These are phyloP conservation scores for Tricholaema leucomelas DNA, from an alignment of 2,113 vertebrate species.

Conservation along the genomic window DNA sequence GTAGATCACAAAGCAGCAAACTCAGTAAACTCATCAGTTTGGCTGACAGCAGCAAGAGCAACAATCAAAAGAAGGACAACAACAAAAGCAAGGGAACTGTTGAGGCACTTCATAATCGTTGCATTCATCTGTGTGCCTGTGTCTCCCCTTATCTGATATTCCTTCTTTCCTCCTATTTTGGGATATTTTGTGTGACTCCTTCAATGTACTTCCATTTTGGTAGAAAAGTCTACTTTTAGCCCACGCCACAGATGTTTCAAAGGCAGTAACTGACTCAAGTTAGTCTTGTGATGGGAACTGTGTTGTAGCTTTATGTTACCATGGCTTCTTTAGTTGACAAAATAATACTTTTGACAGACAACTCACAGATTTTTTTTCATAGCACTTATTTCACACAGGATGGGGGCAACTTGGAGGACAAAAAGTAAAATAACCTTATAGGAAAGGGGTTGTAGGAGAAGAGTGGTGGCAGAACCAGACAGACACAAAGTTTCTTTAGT, in stretches of 20 bases:
- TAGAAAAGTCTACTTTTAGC: conserved; percentile 47
- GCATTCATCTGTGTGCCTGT: neutral
- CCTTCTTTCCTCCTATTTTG: neutral
- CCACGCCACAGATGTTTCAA: conserved; percentile 30
- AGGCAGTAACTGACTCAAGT: conserved; percentile 47
- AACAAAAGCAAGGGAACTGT: neutral
- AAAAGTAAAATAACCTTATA: neutral
- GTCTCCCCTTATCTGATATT: neutral
- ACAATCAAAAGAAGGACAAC: neutral
- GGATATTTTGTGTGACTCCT: conserved; percentile 3
- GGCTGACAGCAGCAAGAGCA: neutral
- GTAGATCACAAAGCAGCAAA: neutral
- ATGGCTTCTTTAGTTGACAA: conserved; percentile 38
- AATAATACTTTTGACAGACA: neutral
- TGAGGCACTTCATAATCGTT: neutral
- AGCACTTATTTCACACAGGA: neutral
- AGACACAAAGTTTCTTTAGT: accelerated
- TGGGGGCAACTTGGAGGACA: neutral
- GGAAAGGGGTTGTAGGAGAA: neutral
- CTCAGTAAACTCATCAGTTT: neutral
- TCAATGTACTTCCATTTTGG: conserved; percentile 19
- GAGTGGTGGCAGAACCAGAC: neutral
- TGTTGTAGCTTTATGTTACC: conserved; percentile 3
- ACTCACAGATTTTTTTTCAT: neutral
- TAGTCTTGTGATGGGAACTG: conserved; percentile 30